phyloP scores from a whole-genome alignment of 2,888 invertebrate species.

The Tenthredo scrophulariae region DNA sequence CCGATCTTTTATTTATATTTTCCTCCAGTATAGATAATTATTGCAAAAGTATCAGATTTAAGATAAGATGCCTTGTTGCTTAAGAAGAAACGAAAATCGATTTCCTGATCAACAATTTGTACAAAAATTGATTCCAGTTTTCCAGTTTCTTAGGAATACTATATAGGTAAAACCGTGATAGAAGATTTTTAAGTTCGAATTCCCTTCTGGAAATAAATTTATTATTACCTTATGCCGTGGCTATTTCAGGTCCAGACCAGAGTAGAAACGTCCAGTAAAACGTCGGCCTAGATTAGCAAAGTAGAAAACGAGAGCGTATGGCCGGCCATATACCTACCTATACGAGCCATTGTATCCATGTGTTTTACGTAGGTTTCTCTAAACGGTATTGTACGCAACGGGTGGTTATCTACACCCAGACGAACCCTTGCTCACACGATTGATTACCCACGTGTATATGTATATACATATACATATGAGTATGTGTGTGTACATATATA shows the following conservation, averaged over 20 bases:
- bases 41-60: background rate
- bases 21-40: background rate
- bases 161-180: background rate
- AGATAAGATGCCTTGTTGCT: no score
- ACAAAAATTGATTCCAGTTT: background rate
- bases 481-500: background rate
- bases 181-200: background rate
- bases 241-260: constrained; percentile 25
- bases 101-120: no score
- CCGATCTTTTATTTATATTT: background rate
- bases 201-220: background rate
- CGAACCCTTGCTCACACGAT: constrained; percentile 49
- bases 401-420: constrained; percentile 24
- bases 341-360: constrained; percentile 23
- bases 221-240: background rate
- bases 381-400: constrained; percentile 45
- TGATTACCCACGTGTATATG: constrained; percentile 39
- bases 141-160: background rate
- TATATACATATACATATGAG: background rate
- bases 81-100: no score
- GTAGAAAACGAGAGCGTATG: constrained; percentile 41
- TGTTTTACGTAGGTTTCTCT: constrained; percentile 19
- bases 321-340: background rate
- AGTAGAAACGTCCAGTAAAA: constrained; percentile 16
- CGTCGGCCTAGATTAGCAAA: constrained; percentile 47